These are phyloP conservation scores for Drosophila mojavensis DNA, from an alignment of 1,140 invertebrate species.

Conservation along the genomic window DNA sequence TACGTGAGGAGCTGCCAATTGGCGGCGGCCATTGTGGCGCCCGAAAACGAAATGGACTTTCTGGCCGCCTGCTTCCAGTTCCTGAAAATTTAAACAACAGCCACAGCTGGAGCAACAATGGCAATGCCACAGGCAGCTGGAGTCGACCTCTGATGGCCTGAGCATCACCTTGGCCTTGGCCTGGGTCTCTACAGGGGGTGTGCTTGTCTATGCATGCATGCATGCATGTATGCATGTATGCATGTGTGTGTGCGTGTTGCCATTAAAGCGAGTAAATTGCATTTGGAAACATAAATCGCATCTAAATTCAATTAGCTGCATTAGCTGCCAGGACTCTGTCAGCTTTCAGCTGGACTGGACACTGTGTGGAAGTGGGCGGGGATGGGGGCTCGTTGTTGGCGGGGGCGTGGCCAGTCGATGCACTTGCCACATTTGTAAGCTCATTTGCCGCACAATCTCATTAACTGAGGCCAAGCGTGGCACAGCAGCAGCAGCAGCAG, in stretches of 20 bases:
- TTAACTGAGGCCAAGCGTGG: constrained; percentile 22
- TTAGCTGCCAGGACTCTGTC: constrained; percentile 21
- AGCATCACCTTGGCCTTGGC: neutral
- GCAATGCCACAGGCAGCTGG: too few species aligned
- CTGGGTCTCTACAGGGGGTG: too few species aligned
- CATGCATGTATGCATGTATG: constrained; percentile 17
- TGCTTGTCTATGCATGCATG: constrained; percentile 3
- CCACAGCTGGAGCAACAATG: too few species aligned
- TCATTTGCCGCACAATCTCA: constrained; percentile 51
- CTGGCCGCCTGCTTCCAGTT: too few species aligned
- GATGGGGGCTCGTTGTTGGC: too few species aligned
- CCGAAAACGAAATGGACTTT: too few species aligned
- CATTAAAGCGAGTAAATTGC: constrained; percentile 42
- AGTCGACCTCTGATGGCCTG: too few species aligned
- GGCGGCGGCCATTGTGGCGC: too few species aligned
- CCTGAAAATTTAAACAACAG: too few species aligned
- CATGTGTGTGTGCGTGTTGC: neutral
- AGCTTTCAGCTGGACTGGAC: neutral
- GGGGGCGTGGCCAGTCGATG: neutral
- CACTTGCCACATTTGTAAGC: constrained; percentile 34
- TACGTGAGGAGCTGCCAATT: too few species aligned
- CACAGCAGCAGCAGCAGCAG: neutral
- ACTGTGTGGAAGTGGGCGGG: too few species aligned
- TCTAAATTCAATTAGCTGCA: constrained; percentile 53
- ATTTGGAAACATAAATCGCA: constrained; percentile 51